Base-by-base conservation (phyloP, 2,888 invertebrate genomes). In the Eupeodes latifasciatus region DNA sequence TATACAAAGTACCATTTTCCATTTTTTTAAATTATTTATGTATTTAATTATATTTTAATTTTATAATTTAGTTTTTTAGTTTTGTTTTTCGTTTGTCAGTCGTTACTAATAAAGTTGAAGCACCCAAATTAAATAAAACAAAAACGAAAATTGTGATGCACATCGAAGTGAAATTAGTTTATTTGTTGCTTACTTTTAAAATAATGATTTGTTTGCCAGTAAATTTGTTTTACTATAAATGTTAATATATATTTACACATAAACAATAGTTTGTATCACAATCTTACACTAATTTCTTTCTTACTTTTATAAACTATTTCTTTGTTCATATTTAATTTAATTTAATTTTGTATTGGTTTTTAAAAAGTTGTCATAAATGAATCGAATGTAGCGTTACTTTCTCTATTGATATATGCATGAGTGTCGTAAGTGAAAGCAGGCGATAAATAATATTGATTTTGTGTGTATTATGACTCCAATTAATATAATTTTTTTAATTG, bases 271-370 rank as follows among this genome's bases (percentile, higher is more conserved):
- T 75, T 75, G 69, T 75, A 81, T 81, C 81, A 81, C 81, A 81
- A 75, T 75, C 51, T 81, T 81, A 81, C 66, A 51, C 81, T 81
- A 76, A 75, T 75, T 81, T 34, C 14, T 71, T 61, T 61, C 9
- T 53, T n/a, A 49, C 40, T 11, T 51, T 27, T 59, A 2, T 27
- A 27, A 27, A 3, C 27, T 49, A 27, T 40, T 6, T 40, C 9
- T 34, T 27, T 27, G 27, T 59, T 0, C 9, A 34, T n/a, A 59
- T 14, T 12, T 53, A 14, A n/a, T 55, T n/a, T n/a, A n/a, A n/a
- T 19, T 57, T 27, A 6, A 10, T 57, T 27, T n/a, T 59, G 34
- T n/a, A 14, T 59, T 4, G 9, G 34, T 4, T 14, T 36, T n/a
- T 12, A 27, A 36, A 12, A 12, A 36, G 14, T 14, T 11, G 19